These are phyloP conservation scores for Andrena minutula DNA, from an alignment of 2,888 invertebrate species.

Conservation along the genomic window DNA sequence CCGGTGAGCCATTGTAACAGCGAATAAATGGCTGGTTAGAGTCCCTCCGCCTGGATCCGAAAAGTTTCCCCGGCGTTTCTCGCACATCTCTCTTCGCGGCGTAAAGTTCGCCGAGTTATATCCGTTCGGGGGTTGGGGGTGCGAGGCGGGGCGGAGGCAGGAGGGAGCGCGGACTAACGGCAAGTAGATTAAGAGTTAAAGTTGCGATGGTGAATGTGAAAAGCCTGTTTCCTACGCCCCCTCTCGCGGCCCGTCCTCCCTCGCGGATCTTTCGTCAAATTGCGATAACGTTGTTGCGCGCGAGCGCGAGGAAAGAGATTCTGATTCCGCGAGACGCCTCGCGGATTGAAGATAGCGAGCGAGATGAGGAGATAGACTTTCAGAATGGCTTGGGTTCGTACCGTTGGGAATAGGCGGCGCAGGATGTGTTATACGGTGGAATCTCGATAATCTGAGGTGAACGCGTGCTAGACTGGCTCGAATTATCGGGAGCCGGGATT, in stretches of 20 bases:
- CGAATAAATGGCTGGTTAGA: background rate
- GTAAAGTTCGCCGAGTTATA: conserved; percentile 24
- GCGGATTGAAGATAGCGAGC: background rate
- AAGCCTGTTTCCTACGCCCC: conserved; percentile 3
- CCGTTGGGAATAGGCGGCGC: no score
- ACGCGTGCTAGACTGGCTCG: no score
- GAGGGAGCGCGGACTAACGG: background rate
- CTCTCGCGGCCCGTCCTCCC: background rate
- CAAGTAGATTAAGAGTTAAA: conserved; percentile 35
- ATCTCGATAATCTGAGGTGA: no score
- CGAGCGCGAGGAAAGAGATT: background rate
- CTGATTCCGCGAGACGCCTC: conserved; percentile 6
- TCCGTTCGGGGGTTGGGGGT: background rate
- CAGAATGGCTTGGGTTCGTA: no score
- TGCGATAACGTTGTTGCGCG: conserved; percentile 8
- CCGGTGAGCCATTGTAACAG: background rate
- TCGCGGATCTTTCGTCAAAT: conserved; percentile 22
- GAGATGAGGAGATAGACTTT: no score
- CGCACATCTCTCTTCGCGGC: conserved; percentile 1
- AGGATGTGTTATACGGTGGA: no score
- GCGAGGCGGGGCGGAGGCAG: background rate
- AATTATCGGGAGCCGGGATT: no score
- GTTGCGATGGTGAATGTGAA: conserved; percentile 5
- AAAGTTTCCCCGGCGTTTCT: conserved; percentile 22
- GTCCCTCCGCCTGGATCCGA: conserved; percentile 7